A percentile compares a stretch with the other conserved stretches of the same genome.
phyloP scores from a whole-genome alignment of 2,888 invertebrate species.

The Halictus ligatus region DNA sequence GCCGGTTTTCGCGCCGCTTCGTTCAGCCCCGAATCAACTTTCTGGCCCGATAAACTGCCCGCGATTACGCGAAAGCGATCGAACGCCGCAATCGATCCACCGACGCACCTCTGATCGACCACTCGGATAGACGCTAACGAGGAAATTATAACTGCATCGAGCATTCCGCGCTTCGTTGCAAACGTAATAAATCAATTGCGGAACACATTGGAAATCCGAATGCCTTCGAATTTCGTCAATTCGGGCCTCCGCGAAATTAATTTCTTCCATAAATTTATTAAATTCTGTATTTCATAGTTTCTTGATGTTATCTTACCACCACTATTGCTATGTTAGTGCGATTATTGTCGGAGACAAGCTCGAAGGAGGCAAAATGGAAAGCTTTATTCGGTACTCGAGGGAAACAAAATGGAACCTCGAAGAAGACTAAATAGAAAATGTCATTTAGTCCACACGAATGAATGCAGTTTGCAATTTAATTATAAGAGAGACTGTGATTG shows the following conservation, averaged over 20 bases:
- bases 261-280: not conserved
- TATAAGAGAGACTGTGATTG: too few species aligned
- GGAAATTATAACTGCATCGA: not conserved
- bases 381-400: too few species aligned
- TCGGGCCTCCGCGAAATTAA: not conserved
- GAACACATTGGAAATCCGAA: not conserved
- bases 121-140: not conserved
- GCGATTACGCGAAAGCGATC: slow-evolving; percentile 19
- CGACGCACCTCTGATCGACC: not conserved
- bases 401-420: too few species aligned
- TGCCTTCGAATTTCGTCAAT: not conserved
- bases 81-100: not conserved
- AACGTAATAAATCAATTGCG: not conserved
- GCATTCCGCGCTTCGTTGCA: not conserved
- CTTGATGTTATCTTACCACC: too few species aligned
- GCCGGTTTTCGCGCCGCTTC: not conserved
- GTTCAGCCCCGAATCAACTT: not conserved
- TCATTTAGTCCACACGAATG: too few species aligned
- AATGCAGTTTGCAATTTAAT: too few species aligned
- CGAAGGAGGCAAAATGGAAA: too few species aligned
- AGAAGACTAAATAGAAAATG: too few species aligned
- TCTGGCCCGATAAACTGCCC: not conserved
- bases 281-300: not conserved
- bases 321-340: too few species aligned
- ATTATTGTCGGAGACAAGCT: too few species aligned